phyloP scores from a whole-genome alignment of 2,888 invertebrate species.

The Oasisia sp. region DNA sequence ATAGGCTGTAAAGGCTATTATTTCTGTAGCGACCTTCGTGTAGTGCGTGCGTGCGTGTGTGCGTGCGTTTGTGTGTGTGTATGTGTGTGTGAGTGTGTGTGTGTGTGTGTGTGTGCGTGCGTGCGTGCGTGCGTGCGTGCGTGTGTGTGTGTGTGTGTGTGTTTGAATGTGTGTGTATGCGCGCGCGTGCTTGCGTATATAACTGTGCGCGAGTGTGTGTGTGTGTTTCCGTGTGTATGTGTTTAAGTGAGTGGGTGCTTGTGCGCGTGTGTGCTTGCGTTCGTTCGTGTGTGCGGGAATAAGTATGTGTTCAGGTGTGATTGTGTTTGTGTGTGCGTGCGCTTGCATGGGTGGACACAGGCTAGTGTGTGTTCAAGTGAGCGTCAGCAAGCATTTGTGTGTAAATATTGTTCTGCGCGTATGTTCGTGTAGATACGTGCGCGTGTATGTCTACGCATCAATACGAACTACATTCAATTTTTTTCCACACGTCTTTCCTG shows the following conservation, averaged over 20 bases:
- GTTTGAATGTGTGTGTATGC: slow-evolving; percentile 3
- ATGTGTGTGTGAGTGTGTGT: neutral
- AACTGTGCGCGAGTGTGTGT: neutral
- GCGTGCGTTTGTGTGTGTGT: neutral
- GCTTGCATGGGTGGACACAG: neutral
- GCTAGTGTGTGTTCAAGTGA: neutral
- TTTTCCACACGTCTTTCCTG: too few species aligned
- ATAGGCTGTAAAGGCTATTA: too few species aligned
- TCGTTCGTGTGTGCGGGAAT: neutral
- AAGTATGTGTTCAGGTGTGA: neutral
- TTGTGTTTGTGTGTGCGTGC: slow-evolving; percentile 6
- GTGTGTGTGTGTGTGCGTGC: neutral
- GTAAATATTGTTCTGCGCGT: neutral
- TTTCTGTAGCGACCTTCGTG: too few species aligned
- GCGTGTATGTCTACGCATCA: neutral
- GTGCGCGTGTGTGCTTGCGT: slow-evolving; percentile 6
- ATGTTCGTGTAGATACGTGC: neutral
- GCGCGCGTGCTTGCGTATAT: neutral
- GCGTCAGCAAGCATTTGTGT: neutral
- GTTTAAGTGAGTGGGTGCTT: neutral
- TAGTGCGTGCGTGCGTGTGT: too few species aligned
- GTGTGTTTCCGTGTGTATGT: neutral
- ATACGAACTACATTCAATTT: too few species aligned
- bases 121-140: neutral
- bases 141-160: slow-evolving; percentile 20